Conservation (phyloP, 2,888 invertebrate species). For the Agonum fuliginosum region DNA sequence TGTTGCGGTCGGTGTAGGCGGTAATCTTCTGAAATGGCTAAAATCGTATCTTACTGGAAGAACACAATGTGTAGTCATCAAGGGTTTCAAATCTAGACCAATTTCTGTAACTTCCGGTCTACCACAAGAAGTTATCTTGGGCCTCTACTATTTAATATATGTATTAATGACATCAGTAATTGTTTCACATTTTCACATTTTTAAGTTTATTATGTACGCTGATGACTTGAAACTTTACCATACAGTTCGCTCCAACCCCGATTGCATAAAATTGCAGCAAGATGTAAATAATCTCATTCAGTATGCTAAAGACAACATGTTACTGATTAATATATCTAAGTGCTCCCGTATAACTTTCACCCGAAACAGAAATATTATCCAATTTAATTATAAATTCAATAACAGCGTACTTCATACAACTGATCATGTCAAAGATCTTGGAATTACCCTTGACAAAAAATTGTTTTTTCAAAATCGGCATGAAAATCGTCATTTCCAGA, state of each 20-base stretch:
- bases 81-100: conserved; percentile 45
- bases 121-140: conserved; percentile 61
- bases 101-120: conserved; percentile 60
- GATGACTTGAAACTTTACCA: conserved; percentile 6
- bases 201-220: not conserved
- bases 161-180: not conserved
- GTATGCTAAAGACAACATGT: not conserved
- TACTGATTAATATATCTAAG: not conserved
- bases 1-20: conserved; percentile 56
- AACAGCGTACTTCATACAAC: not conserved
- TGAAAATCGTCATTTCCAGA: too few species aligned
- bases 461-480: too few species aligned
- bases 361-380: not conserved
- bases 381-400: not conserved
- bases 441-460: not conserved
- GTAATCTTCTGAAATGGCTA: conserved; percentile 60
- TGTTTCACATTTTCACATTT: not conserved
- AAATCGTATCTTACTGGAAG: conserved; percentile 58
- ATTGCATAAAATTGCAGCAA: not conserved
- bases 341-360: not conserved
- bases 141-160: conserved; percentile 61
- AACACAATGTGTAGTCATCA: conserved; percentile 57
- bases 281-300: not conserved
- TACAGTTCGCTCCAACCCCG: not conserved
- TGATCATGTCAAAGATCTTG: not conserved